Percentiles rank a stretch among this genome's conserved stretches.
These are phyloP conservation scores for Dipus sagitta DNA, from an alignment of 2,797 vertebrate species.

Conservation along the genomic window DNA sequence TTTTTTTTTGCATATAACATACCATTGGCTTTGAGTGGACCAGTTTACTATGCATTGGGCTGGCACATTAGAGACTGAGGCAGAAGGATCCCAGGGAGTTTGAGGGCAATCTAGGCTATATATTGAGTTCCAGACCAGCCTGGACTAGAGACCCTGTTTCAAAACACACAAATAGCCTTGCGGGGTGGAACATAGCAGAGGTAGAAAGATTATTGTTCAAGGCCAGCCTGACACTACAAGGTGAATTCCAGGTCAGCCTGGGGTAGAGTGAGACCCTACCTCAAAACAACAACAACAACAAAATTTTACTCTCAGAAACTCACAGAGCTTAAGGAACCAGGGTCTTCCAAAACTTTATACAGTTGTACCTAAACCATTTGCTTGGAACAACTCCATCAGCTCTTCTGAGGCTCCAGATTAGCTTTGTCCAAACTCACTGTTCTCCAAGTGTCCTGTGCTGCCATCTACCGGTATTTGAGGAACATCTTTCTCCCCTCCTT, in stretches of 20 bases:
- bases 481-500: background rate
- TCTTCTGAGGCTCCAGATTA: background rate
- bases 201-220: too few relatives aligned
- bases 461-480: slow-evolving; percentile 67
- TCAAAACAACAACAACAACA: background rate
- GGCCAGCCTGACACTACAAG: too few relatives aligned
- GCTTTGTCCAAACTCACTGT: background rate
- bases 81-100: too few relatives aligned
- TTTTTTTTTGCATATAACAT: background rate
- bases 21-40: background rate
- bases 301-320: background rate
- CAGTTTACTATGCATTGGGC: background rate
- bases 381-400: background rate
- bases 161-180: background rate
- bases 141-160: background rate
- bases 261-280: too few relatives aligned
- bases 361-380: background rate
- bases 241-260: too few relatives aligned
- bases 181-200: too few relatives aligned
- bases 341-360: background rate
- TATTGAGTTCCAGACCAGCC: background rate
- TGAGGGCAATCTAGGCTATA: background rate
- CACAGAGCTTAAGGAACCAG: slow-evolving; percentile 39
- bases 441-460: slow-evolving; percentile 66
- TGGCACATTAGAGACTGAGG: background rate